A percentile compares a stretch with the other conserved stretches of the same genome.
Evolutionary conservation across 92 coral and sea anemone genomes (phyloP).

Genomic region (Blastomussa wellsi): DNA sequence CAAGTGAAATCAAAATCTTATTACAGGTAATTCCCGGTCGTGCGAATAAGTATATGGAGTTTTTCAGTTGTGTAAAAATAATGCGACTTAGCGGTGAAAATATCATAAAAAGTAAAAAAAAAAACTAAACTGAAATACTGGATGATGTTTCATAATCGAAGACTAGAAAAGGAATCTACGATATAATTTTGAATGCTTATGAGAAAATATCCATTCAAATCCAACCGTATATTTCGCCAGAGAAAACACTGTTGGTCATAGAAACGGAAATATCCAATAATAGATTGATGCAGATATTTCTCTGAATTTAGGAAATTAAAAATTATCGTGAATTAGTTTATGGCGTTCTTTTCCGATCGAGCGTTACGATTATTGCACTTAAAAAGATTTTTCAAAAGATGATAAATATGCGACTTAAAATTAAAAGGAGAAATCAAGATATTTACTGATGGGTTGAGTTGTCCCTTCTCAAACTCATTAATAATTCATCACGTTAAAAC

Average conservation of each 20-base stretch:
- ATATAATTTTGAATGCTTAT: too few species aligned
- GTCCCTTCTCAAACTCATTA: too few species aligned
- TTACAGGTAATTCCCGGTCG: not conserved
- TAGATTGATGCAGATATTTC: not conserved
- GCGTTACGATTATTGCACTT: not conserved
- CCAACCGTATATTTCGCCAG: not conserved
- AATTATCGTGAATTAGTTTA: not conserved
- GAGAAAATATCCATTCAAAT: not conserved
- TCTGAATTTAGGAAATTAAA: not conserved
- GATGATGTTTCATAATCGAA: not conserved
- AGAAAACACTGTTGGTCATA: not conserved
- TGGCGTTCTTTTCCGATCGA: not conserved
- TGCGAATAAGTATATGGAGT: not conserved
- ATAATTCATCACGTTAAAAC: too few species aligned
- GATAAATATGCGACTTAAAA: not conserved
- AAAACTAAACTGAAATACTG: not conserved
- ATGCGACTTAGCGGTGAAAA: not conserved
- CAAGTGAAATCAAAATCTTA: not conserved
- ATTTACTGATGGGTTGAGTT: too few species aligned
- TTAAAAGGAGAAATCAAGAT: not conserved
- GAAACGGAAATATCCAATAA: not conserved
- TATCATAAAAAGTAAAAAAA: not conserved
- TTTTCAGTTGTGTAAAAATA: too few species aligned
- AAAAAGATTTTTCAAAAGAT: not conserved
- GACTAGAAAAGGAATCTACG: too few species aligned